Evolutionary conservation across 2,888 invertebrate species (phyloP), one percentile per base, ranked within the genome.

Genomic region (Ophion slaviceki): DNA sequence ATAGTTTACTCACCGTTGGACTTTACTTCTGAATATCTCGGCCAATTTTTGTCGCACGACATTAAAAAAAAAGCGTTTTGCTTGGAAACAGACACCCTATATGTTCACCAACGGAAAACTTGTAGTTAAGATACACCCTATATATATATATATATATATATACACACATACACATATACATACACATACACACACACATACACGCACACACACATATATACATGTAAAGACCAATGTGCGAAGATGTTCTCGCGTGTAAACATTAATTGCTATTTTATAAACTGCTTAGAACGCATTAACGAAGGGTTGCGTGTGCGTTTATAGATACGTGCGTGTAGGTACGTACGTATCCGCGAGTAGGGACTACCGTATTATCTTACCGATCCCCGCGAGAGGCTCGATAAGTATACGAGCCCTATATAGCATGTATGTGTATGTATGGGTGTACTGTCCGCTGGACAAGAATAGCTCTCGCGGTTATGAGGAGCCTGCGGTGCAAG

Each of bases 221-320:
- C 1, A 40, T 8, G 40, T 6, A 40, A 40, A 40, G 40, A 8
- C 40, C 40, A 40, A 8, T 72, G 20, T n/a, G 36, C 70, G 45
- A 70, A 66, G 81, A 76, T 45, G 64, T 64, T 81, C 57, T 82
- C 72, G 66, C 36, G 14, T 66, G 57, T 40, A 40, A 40, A 8
- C 40, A 40, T 62, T 64, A 79, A 79, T 71, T 62, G 40, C 40
- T 47, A 62, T 79, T 79, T 70, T 79, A 70, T 79, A 71, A 70
- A 79, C 70, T 47, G 79, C 62, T 64, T 62, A 47, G 61, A 79
- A 62, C 20, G 70, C 47, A 61, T 47, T 70, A 68, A 47, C 20
- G 57, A 57, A 5, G n/a, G 14, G 17, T 14, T n/a, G 32, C 10
- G 32, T 10, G 0, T 10, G 32, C n/a, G 62, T 53, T 32, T 32